Base-by-base conservation (phyloP, 2,888 invertebrate species). In the Subacronicta megacephala region DNA sequence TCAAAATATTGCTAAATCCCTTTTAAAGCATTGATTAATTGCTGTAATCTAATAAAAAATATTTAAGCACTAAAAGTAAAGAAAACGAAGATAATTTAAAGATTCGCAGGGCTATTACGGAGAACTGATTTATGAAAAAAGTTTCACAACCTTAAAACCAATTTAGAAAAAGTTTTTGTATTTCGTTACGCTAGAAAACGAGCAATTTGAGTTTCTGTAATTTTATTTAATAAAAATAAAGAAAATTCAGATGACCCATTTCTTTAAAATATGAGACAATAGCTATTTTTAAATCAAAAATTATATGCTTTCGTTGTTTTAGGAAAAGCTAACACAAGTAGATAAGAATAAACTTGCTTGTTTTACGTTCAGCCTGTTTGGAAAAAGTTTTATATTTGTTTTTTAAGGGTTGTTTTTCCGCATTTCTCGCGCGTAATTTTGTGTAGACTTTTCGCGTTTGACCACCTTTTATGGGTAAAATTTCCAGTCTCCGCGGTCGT, bases 81-180 rank as follows among this genome's bases (percentile, higher is more conserved):
- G 75, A 74, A 79, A 75, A 70, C 52, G 62, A 72, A 79, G 78
- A 81, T 83, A 76, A 81, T 83, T 85, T 81, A 78, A 81, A 81
- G 77, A 85, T 80, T 75, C 77, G 76, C 77, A 74, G 72, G 72
- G 78, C 81, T 79, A 84, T 85, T 83, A 81, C 54, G 54, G 66
- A 57, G 73, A 73, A 78, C 80, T 83, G 87, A 90, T 89, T 89
- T 88, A 88, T 88, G 85, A 86, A 88, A 84, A 89, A 88, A 88
- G 85, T 89, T 89, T 75, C 43, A 72, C 78, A 83, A 82, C 79
- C 84, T 85, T 81, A 83, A 83, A 86, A 88, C 83, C 83, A 87
- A 87, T 88, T 90, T 84, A 75, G 74, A 72, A 72, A 81, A 86
- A 85, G 79, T 85, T 87, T 85, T 83, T 81, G 82, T 84, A 83